Base-by-base conservation (phyloP, 2,888 invertebrate species). In the Tanaodytes sp. region DNA sequence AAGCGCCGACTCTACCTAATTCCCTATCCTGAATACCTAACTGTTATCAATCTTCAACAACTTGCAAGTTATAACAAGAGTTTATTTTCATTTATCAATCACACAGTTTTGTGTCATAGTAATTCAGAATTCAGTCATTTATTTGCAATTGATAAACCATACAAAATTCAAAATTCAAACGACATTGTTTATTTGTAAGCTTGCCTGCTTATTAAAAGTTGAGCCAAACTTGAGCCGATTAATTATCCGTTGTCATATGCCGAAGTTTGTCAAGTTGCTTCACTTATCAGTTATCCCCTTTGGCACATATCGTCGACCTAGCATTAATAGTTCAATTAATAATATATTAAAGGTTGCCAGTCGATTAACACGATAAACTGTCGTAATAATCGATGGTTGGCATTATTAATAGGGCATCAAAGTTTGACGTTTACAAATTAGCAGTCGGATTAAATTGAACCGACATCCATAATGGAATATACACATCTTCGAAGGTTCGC, bases 321-420 rank as follows among this genome's bases (percentile, higher is more conserved):
- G 52, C 59, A 52, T 57, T 63, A 69, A 59, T 57, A 66, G 77
- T 75, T 80, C 80, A 79, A 80, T 79, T 79, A 81, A 81, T 80
- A 81, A 80, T 80, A 76, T 75, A 80, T 80, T 74, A 77, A 73
- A 71, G 77, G 81, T 82, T 79, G 81, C 80, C 79, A 80, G 74
- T 80, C 78, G 79, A 81, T 82, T 78, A 77, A 72, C 73, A 70
- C 63, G 67, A 70, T 73, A 79, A 82, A 82, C 63, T 64, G 51
- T 18, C 27, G 43, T 59, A 39, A 64, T 64, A 59, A 69, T 69
- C 69, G 69, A 69, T 64, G 31, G 12, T 19, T 33, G 45, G 27
- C 36, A 58, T 39, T 59, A 69, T 64, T 64, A 69, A 69, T 69
- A 51, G 63, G 49, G 37, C 18, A 64, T 69, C 54, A 64, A 69